Conservation (phyloP, 2,797 vertebrate species). For the Sebastes steindachneri region DNA sequence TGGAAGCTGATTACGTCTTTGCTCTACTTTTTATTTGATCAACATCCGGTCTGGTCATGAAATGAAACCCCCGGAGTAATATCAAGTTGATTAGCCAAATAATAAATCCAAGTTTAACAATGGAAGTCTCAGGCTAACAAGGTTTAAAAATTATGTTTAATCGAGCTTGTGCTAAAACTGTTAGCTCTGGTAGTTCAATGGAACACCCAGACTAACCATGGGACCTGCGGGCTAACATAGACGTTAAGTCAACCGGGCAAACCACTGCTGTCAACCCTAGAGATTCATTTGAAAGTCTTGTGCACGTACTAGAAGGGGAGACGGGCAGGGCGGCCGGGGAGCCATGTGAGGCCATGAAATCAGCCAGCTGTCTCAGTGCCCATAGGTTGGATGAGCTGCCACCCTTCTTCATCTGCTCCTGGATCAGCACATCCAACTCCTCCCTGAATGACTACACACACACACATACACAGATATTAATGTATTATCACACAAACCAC, state of each 20-base stretch:
- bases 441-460: constrained; percentile 91
- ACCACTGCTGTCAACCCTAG: too few species aligned
- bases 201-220: too few species aligned
- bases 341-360: constrained; percentile 93
- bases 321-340: constrained; percentile 89
- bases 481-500: neutral
- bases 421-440: constrained; percentile 96
- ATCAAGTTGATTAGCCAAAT: neutral
- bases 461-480: constrained; percentile 13
- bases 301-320: constrained; percentile 88
- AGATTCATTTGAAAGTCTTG: neutral
- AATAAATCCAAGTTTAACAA: neutral
- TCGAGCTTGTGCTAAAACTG: neutral
- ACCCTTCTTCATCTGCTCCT: constrained; percentile 98
- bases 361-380: constrained; percentile 95
- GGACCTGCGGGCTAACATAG: too few species aligned
- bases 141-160: neutral
- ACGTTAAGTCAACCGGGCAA: too few species aligned
- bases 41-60: neutral
- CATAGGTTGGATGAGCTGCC: constrained; percentile 95
- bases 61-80: neutral
- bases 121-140: neutral
- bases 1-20: neutral
- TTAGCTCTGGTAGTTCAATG: too few species aligned
- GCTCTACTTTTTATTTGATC: neutral